Evolutionary conservation across 1,140 invertebrate genomes (phyloP).

Genomic region (Euura saliciscinereae): DNA sequence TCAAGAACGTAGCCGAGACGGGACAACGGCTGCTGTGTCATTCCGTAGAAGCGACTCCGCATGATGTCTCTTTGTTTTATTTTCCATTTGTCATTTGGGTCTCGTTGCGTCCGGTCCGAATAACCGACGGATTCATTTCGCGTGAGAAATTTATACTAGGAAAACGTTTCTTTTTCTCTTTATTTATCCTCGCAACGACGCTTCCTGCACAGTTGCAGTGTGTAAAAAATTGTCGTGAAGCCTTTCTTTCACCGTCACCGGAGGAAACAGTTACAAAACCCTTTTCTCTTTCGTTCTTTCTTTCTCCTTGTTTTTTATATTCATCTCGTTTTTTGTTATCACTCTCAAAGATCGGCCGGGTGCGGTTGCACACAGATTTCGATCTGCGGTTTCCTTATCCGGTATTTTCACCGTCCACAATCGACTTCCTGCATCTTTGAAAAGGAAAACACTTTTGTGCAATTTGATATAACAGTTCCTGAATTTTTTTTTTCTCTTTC

Average conservation of each 20-base stretch:
- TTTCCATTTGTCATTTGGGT: too few relatives aligned
- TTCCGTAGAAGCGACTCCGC: constrained; percentile 16
- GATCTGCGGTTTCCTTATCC: not conserved
- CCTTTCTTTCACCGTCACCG: too few relatives aligned
- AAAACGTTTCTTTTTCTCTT: not conserved
- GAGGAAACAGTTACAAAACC: not conserved
- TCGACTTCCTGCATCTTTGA: not conserved
- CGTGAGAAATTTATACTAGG: not conserved
- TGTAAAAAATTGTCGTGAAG: too few relatives aligned
- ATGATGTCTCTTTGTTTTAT: too few relatives aligned
- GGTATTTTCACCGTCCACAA: too few relatives aligned
- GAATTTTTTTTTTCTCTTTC: not conserved
- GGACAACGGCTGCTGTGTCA: constrained; percentile 30
- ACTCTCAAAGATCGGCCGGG: not conserved
- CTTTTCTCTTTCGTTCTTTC: not conserved
- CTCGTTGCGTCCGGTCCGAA: too few relatives aligned
- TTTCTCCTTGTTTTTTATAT: too few relatives aligned
- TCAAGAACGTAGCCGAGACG: constrained; percentile 23
- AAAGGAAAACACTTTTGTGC: not conserved
- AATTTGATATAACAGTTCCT: not conserved
- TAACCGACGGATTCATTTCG: not conserved
- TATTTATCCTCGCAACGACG: not conserved
- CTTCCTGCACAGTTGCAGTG: not conserved
- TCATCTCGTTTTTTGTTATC: not conserved
- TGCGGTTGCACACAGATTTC: not conserved